Percentiles rank a stretch among this genome's conserved stretches.
phyloP scores from a whole-genome alignment of 2,113 vertebrate species.

The Seriola quinqueradiata region DNA sequence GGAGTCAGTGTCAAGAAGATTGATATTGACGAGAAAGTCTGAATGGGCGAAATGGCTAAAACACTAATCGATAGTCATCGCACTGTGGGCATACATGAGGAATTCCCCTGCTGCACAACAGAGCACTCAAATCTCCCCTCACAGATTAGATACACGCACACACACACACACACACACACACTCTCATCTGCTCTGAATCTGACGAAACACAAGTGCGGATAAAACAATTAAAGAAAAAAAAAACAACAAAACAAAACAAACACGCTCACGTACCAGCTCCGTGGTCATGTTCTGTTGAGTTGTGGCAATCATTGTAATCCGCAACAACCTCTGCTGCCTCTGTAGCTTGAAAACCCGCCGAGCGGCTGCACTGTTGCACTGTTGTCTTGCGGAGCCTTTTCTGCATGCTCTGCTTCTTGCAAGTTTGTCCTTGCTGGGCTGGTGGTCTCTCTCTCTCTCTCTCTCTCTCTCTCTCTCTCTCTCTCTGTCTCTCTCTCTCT shows the following conservation, averaged over 20 bases:
- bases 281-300: slow-evolving; percentile 88
- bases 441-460: slow-evolving; percentile 26
- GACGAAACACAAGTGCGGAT: slow-evolving; percentile 1
- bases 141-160: background rate
- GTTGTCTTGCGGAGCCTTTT: slow-evolving; percentile 63
- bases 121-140: background rate
- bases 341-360: slow-evolving; percentile 46
- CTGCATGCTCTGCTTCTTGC: slow-evolving; percentile 74
- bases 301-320: slow-evolving; percentile 86
- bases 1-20: slow-evolving; percentile 36
- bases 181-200: slow-evolving; percentile 21
- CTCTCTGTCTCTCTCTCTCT: slow-evolving; percentile 38
- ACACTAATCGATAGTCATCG: slow-evolving; percentile 20
- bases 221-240: slow-evolving; percentile 14
- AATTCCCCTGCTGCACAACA: slow-evolving; percentile 35
- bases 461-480: slow-evolving; percentile 44
- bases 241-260: background rate
- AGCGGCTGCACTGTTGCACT: slow-evolving; percentile 56
- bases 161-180: slow-evolving; percentile 17
- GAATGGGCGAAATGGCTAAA: slow-evolving; percentile 31
- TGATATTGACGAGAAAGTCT: slow-evolving; percentile 52
- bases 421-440: slow-evolving; percentile 72
- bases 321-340: slow-evolving; percentile 47
- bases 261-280: slow-evolving; percentile 80
- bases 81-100: slow-evolving; percentile 8